These are phyloP conservation scores for Palaemon carinicauda DNA, from an alignment of 1,140 invertebrate species.

Conservation along the genomic window DNA sequence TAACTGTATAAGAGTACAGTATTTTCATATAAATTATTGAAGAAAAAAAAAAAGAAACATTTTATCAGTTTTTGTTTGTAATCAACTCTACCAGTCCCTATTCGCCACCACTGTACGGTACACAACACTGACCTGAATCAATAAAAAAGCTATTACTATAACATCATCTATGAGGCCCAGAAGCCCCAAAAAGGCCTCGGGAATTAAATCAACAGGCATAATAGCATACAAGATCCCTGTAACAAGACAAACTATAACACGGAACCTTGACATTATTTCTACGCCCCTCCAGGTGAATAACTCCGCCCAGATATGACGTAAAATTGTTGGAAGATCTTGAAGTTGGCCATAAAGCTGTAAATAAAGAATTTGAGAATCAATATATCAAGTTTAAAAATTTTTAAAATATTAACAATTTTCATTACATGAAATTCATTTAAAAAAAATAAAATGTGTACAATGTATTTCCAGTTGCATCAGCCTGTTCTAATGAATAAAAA, in stretches of 20 bases:
- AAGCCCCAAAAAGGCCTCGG: constrained; percentile 56
- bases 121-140: constrained; percentile 56
- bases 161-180: constrained; percentile 56
- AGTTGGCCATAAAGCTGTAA: constrained; percentile 53
- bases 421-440: too few relatives aligned
- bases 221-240: constrained; percentile 51
- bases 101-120: constrained; percentile 52
- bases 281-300: constrained; percentile 56
- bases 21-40: too few relatives aligned
- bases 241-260: constrained; percentile 41
- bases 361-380: neutral
- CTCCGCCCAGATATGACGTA: constrained; percentile 58
- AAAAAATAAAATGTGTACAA: too few relatives aligned
- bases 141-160: constrained; percentile 43
- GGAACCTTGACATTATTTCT: constrained; percentile 45
- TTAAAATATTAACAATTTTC: too few relatives aligned
- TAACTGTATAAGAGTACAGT: too few relatives aligned
- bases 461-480: too few relatives aligned
- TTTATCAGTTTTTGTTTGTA: too few relatives aligned
- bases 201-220: constrained; percentile 53
- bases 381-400: too few relatives aligned
- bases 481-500: too few relatives aligned
- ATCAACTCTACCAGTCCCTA: constrained; percentile 46
- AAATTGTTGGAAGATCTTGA: constrained; percentile 51
- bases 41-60: too few relatives aligned